Conservation (phyloP, 1,140 invertebrate genomes). For the Pseudomyrmex concolor region DNA sequence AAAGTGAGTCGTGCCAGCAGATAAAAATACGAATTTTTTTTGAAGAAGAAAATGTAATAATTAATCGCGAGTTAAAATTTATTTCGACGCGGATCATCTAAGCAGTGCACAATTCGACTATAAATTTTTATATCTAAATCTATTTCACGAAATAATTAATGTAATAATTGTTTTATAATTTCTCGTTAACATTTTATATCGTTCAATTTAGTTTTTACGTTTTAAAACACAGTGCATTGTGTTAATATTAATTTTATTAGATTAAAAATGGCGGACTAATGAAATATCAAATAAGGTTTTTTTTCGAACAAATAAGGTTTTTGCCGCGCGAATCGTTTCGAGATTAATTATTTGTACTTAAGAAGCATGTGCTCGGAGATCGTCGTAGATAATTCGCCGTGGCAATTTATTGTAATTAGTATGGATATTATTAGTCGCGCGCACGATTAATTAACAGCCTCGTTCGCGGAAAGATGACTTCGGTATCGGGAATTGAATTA, state of each 20-base stretch:
- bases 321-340: not conserved
- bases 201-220: not conserved
- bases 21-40: constrained; percentile 37
- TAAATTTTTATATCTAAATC: not conserved
- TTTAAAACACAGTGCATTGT: not conserved
- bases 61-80: constrained; percentile 12
- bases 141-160: not conserved
- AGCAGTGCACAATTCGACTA: not conserved
- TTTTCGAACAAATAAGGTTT: not conserved
- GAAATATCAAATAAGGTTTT: not conserved
- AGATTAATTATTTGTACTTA: constrained; percentile 22
- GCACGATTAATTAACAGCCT: constrained; percentile 65
- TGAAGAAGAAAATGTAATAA: not conserved
- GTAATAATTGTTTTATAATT: not conserved
- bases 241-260: not conserved
- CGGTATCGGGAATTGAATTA: constrained; percentile 63
- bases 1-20: constrained; percentile 27
- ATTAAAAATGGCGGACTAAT: not conserved
- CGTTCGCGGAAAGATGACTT: constrained; percentile 63
- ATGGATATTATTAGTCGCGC: constrained; percentile 56
- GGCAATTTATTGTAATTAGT: constrained; percentile 64
- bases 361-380: constrained; percentile 8
- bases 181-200: not conserved
- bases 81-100: not conserved
- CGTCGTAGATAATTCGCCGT: constrained; percentile 17